Evolutionary conservation across 2,113 vertebrate genomes (phyloP), one percentile per base, ranked within the genome.

Genomic region (Hassar affinis): DNA sequence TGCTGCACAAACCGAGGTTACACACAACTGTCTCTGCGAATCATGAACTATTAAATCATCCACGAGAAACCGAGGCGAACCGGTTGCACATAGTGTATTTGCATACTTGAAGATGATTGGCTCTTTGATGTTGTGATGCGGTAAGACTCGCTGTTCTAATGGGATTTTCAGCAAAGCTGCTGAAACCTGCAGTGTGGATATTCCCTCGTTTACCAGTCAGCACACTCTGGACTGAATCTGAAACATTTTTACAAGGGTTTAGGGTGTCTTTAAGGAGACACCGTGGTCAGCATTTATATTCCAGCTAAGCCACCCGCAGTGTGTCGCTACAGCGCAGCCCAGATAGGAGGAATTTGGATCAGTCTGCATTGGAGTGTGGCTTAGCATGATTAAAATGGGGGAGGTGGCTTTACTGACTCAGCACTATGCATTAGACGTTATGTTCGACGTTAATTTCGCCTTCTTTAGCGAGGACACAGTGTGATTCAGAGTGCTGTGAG

Each of bases 351-450:
- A 27, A 47, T 72, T 49, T 17, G 2, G 42, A 47, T 27, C 45
- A 9, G 17, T n/a, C 30, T 1, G 22, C 45, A 27, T 2, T 3
- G 11, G 68, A 47, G 68, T 38, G 1, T 5, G 71, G n/a, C 15
- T 45, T 47, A 52, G n/a, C n/a, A n/a, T 52, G 71, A 75, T 75
- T 75, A 49, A 17, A 15, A 75, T 75, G 71, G 15, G 3, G 71
- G 71, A 51, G 71, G 47, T 4, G n/a, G 51, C n/a, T 75, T 1
- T 30, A 15, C 15, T 75, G 47, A 75, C 15, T 75, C n/a, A 51
- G 71, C n/a, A 2, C n/a, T 15, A 7, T 69, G 38, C 35, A 49
- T 27, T 75, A 51, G 47, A 27, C 8, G 18, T n/a, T n/a, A n/a
- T n/a, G 47, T 10, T 27, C 3, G 47, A 75, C 18, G 47, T 27